Conservation (phyloP, 2,797 vertebrate species). For the Dendrocincla fuliginosa region DNA sequence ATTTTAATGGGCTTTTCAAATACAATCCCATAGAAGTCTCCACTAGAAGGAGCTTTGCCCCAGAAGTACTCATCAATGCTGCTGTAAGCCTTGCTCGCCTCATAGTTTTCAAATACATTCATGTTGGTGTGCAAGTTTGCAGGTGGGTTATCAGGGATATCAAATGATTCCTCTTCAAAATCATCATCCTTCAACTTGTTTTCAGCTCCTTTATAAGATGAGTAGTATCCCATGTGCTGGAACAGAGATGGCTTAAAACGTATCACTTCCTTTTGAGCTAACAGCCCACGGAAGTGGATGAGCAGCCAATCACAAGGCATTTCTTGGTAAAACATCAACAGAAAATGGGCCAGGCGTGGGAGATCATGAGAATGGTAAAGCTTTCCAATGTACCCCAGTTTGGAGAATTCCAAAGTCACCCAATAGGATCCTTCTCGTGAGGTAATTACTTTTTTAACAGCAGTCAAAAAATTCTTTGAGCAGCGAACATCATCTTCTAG, state of each 20-base stretch:
- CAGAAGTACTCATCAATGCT: conserved; percentile 95
- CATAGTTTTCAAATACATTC: conserved; percentile 95
- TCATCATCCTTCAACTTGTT: conserved; percentile 98
- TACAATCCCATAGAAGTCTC: conserved; percentile 90
- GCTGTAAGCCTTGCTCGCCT: conserved; percentile 93
- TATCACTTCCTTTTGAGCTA: conserved; percentile 96
- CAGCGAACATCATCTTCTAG: conserved; percentile 95
- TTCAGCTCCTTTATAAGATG: conserved; percentile 94
- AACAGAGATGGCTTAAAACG: conserved; percentile 98
- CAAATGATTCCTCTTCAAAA: conserved; percentile 94
- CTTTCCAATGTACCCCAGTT: conserved; percentile 97
- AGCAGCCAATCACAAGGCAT: conserved; percentile 99
- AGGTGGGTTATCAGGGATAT: conserved; percentile 96
- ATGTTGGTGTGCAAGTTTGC: conserved; percentile 93
- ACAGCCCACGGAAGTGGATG: conserved; percentile 91
- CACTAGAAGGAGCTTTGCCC: conserved; percentile 91
- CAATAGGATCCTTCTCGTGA: conserved; percentile 95
- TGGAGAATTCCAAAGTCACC: conserved; percentile 99
- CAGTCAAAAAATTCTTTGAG: conserved; percentile 93
- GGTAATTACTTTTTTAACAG: conserved; percentile 94
- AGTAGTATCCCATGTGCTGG: conserved; percentile 99
- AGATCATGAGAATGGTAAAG: conserved; percentile 95
- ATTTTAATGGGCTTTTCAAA: conserved; percentile 91
- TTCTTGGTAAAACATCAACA: conserved; percentile 99
- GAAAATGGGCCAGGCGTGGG: conserved; percentile 92